These are phyloP conservation scores for Staurois parvus DNA, from an alignment of 2,797 vertebrate genomes.

Conservation along the genomic window DNA sequence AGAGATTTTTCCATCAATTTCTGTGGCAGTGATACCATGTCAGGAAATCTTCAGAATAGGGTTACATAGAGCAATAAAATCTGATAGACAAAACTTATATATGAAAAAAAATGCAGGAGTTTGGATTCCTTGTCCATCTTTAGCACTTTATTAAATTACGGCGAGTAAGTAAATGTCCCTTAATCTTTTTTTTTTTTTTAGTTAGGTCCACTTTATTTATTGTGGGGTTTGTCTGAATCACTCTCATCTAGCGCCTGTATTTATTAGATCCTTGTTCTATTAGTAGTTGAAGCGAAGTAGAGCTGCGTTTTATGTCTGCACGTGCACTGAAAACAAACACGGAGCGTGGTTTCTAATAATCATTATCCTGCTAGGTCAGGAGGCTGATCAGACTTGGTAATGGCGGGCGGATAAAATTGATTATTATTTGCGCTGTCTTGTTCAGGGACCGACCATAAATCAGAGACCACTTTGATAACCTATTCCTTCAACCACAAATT, in stretches of 20 bases:
- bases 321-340: neutral
- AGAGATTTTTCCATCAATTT: too few relatives aligned
- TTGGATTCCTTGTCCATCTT: neutral
- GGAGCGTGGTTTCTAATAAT: neutral
- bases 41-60: too few relatives aligned
- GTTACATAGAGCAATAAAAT: too few relatives aligned
- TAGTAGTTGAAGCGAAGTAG: neutral
- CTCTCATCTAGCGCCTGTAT: neutral
- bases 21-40: too few relatives aligned
- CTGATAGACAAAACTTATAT: too few relatives aligned
- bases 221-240: neutral
- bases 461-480: neutral
- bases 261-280: neutral
- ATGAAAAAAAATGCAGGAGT: neutral
- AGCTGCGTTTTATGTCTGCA: neutral
- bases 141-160: neutral
- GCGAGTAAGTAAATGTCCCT: neutral
- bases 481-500: constrained; percentile 5
- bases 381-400: constrained; percentile 4
- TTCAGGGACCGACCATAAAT: constrained; percentile 4
- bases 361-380: constrained; percentile 4
- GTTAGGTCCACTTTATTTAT: neutral
- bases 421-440: constrained; percentile 3
- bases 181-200: too few relatives aligned
- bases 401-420: neutral